Percentiles rank a stretch among this genome's conserved stretches.
phyloP scores from a whole-genome alignment of 2,113 vertebrate species.

The Cisticola juncidis region DNA sequence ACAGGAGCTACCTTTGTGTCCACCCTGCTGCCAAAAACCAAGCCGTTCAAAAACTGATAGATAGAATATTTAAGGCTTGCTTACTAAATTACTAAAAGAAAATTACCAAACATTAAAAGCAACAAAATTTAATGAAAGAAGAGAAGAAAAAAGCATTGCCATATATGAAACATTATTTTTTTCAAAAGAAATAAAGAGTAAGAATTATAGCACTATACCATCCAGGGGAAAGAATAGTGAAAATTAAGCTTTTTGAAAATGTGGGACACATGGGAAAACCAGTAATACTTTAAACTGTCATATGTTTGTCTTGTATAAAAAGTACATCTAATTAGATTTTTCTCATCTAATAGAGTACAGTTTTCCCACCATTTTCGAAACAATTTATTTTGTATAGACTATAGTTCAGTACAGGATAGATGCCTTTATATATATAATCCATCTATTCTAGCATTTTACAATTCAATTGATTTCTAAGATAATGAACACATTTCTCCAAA shows the following conservation, averaged over 20 bases:
- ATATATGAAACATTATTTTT: background rate
- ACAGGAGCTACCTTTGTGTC: background rate
- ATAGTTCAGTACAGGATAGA: background rate
- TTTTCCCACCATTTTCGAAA: slow-evolving; percentile 13
- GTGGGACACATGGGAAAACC: background rate
- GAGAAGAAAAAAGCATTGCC: background rate
- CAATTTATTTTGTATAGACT: background rate
- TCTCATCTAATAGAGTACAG: background rate
- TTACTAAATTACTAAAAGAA: background rate
- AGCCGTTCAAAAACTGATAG: background rate
- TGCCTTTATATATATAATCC: background rate
- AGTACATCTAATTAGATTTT: slow-evolving; percentile 16
- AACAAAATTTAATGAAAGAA: background rate
- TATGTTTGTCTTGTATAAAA: background rate
- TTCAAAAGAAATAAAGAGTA: background rate
- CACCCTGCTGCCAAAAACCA: background rate
- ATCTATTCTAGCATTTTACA: background rate
- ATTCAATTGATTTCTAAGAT: background rate
- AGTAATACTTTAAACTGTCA: background rate
- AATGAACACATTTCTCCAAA: background rate
- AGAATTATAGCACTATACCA: background rate
- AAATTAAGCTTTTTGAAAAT: slow-evolving; percentile 1
- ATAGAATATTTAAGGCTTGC: background rate
- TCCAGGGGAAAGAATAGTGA: background rate
- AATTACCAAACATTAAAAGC: background rate